Base-by-base conservation (phyloP, 1,140 invertebrate species). In the Microvelia longipes region DNA sequence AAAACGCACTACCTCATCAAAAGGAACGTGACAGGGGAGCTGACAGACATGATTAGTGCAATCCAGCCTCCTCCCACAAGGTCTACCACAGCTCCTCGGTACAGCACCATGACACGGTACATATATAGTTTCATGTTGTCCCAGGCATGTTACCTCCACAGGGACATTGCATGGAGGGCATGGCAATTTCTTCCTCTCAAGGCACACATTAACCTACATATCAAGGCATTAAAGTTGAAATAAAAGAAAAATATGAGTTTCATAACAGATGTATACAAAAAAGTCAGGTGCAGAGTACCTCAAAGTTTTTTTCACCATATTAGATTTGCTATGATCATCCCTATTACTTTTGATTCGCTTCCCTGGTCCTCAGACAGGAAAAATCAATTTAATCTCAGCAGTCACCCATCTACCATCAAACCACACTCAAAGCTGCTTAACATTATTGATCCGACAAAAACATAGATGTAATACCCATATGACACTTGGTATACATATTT, bases 21-120 rank as follows among this genome's bases (percentile, higher is more conserved):
- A 5, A 13, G 24, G 11, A 13, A 79, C 75, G 77, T 97, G 93
- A 78, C 93, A 97, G 13, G 83, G 76, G 35, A 86, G 76, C 26
- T 80, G 75, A 78, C 94, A 97, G 0, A 75, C 82, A 76, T 97
- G 93, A 80, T 94, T 94, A 1, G 84, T 84, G 78, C 94, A 97
- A 0, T 77, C 63, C 14, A 94, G 80, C 11, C 77, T 62, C 71
- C 84, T 81, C 0, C 87, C 88, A 82, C 92, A 95, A 28, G 80
- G 77, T 66, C 89, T 83, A 1, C 86, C 84, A 79, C 94, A 97
- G 15, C 89, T 89, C 24, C 82, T 82, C 0, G 88, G 82, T 68
- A 80, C 82, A 0, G 91, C 87, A 73, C 84, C 81, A 75, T 87
- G 83, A 79, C 94, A 97, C 0, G 90, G 87, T 81, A 87, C 86